phyloP scores from a whole-genome alignment of 2,113 vertebrate species.

The Coptodon rendalli region DNA sequence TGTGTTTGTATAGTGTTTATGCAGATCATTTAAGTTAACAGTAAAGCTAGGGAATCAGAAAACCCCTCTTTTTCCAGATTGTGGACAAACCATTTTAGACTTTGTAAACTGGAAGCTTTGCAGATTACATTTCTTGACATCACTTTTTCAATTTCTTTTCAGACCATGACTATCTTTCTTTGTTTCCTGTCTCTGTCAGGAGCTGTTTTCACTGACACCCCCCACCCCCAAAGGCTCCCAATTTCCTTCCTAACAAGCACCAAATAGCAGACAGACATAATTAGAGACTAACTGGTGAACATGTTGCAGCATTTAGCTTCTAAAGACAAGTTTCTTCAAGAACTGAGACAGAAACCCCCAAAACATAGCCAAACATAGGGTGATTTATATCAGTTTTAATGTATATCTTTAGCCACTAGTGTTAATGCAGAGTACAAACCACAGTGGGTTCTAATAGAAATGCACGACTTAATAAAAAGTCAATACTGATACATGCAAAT shows the following conservation, averaged over 20 bases:
- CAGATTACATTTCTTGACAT: background rate
- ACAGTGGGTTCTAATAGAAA: background rate
- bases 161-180: background rate
- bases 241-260: background rate
- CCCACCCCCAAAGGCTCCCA: background rate
- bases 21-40: background rate
- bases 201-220: background rate
- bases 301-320: background rate
- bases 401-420: background rate
- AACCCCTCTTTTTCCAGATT: background rate
- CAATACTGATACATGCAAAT: background rate
- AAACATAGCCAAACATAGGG: background rate
- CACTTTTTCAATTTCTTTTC: background rate
- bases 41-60: background rate
- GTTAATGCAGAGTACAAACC: background rate
- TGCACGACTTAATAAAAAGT: background rate
- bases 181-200: background rate
- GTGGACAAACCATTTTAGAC: background rate
- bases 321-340: background rate
- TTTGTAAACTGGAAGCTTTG: background rate
- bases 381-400: background rate
- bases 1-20: background rate
- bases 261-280: background rate
- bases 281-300: background rate
- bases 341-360: fast-evolving